Percentiles rank a stretch among this genome's conserved stretches.
Conservation (phyloP, 2,797 vertebrate genomes). For the Pangasius krempfi region DNA sequence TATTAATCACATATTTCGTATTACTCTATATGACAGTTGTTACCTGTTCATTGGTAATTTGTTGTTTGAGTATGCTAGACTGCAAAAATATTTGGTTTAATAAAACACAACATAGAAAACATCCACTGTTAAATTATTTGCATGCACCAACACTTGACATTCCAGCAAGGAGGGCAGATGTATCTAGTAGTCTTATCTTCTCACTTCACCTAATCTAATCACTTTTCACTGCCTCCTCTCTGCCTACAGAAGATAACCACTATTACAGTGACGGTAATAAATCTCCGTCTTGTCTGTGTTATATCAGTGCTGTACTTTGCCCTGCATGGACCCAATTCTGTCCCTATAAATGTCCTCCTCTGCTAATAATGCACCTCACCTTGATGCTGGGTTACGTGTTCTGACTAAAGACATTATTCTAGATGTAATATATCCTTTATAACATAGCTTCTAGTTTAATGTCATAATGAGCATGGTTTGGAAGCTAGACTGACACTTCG, state of each 20-base stretch:
- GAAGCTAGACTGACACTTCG: constrained; percentile 20
- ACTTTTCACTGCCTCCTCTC: constrained; percentile 72
- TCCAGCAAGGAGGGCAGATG: constrained; percentile 7
- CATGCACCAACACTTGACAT: constrained; percentile 1
- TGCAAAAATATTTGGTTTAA: neutral
- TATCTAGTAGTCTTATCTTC: constrained; percentile 68
- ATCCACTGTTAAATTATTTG: constrained; percentile 7
- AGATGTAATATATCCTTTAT: neutral
- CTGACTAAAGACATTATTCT: constrained; percentile 32
- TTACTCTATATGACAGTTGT: neutral
- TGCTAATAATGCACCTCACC: constrained; percentile 25
- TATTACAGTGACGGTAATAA: constrained; percentile 98
- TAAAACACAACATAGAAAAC: neutral
- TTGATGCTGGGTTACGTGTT: constrained; percentile 16
- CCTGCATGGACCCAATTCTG: constrained; percentile 65
- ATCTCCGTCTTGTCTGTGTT: constrained; percentile 72
- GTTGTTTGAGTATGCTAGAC: neutral
- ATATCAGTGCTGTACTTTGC: constrained; percentile 63
- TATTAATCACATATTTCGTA: neutral
- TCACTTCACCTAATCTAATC: constrained; percentile 46
- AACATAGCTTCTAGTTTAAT: neutral
- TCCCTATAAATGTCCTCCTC: constrained; percentile 13
- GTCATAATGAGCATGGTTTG: constrained; percentile 17
- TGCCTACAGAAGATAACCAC: constrained; percentile 97
- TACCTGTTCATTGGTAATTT: neutral